Evolutionary conservation across 2,888 invertebrate genomes (phyloP).

Genomic region (Patella depressa): DNA sequence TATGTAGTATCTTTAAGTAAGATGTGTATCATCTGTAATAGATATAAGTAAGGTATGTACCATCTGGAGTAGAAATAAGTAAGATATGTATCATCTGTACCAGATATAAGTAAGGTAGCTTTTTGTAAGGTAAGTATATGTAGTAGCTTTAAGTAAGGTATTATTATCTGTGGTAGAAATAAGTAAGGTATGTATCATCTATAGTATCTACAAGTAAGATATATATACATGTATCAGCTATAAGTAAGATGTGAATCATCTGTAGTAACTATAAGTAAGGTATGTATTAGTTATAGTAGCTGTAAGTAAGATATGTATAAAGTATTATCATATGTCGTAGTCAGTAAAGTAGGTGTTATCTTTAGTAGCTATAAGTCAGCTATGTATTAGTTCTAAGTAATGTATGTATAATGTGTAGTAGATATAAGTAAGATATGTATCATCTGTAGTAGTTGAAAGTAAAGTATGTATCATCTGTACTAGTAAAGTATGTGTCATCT

Average conservation of each 20-base stretch:
- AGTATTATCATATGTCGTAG: no score
- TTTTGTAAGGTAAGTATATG: no score
- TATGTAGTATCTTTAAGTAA: conserved; percentile 45
- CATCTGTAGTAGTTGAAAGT: no score
- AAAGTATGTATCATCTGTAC: no score
- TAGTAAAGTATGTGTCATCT: conserved; percentile 27
- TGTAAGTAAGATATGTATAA: conserved; percentile 43
- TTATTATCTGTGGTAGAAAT: no score
- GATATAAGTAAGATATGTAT: no score
- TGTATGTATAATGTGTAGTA: conserved; percentile 25
- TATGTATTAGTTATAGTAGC: conserved; percentile 46
- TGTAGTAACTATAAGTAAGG: conserved; percentile 27
- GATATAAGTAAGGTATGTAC: no score
- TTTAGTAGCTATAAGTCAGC: conserved; percentile 48
- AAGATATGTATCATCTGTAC: no score
- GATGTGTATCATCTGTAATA: conserved; percentile 26
- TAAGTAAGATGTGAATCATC: no score
- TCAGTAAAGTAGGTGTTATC: conserved; percentile 24
- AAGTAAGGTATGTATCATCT: conserved; percentile 27
- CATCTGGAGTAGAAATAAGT: no score
- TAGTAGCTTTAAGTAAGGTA: no score
- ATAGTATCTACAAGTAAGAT: conserved; percentile 50
- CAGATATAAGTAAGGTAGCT: no score
- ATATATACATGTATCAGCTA: background rate
- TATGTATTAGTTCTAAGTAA: conserved; percentile 37